Evolutionary conservation across 1,140 invertebrate species (phyloP), one percentile per base, ranked within the genome.

Genomic region (Drosophila arizonae): DNA sequence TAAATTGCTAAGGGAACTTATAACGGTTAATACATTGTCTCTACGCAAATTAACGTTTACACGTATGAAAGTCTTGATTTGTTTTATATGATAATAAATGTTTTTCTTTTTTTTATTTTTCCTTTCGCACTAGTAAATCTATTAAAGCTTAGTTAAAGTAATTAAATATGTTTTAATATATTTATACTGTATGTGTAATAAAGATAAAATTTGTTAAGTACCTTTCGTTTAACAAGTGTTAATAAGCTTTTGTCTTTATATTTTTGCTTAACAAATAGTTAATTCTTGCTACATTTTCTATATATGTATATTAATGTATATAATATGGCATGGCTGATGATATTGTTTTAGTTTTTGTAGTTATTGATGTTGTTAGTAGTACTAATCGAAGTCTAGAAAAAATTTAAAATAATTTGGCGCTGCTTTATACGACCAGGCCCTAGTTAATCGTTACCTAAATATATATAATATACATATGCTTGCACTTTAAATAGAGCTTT

Each of bases 151-250:
- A 87, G 79, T 70, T 77, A 87, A 88, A 77, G 77, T 74, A 71
- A 84, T 84, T 71, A 66, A 28, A 52, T 66, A 64, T 46, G 43
- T 61, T 24, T n/a, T 11, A 68, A 57, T 68, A 69, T 72, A 30
- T 54, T 66, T 85, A 46, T 70, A 45, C 72, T 80, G 45, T 81
- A 81, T 62, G 69, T 72, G 73, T 84, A 85, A 79, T 88, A 87
- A 87, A 87, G 80, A 88, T 87, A 87, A 87, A 87, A 88, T 88
- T 84, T 84, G 61, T 74, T 73, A 80, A 84, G 84, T 87, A 87
- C 84, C 84, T 73, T 88, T 87, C 41, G 84, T 75, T 87, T 88
- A 87, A 87, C 84, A 87, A 87, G 84, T 84, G 81, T 62, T 74
- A 66, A 66, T 79, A 77, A 51, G 28, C 28, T 66, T 65, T 39